These are phyloP conservation scores for Mixornis gularis DNA, from an alignment of 2,113 vertebrate genomes.

Conservation along the genomic window DNA sequence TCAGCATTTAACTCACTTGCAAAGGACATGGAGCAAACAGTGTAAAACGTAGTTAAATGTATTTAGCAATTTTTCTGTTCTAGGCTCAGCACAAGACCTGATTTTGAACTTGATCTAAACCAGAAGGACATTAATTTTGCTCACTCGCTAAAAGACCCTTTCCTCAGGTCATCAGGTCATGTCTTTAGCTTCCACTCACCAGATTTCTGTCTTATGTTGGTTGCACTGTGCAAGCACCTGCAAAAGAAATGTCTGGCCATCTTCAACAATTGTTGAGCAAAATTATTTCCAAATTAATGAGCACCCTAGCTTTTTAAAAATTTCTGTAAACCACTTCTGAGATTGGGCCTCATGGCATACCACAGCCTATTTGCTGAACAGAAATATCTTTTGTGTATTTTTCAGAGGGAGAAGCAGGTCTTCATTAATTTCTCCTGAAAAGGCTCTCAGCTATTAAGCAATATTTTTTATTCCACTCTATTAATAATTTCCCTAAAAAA, in stretches of 20 bases:
- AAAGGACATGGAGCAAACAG: rapidly evolving
- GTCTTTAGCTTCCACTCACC: background rate
- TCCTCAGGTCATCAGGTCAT: background rate
- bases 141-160: background rate
- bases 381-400: background rate
- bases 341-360: background rate
- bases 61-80: background rate
- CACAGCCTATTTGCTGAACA: background rate
- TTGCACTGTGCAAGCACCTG: background rate
- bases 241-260: background rate
- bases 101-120: background rate
- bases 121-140: background rate
- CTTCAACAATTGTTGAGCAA: background rate
- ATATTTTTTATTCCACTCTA: background rate
- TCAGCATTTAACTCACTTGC: background rate
- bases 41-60: background rate
- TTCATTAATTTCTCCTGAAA: background rate
- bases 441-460: background rate
- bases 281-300: background rate
- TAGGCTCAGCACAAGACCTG: background rate
- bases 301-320: background rate
- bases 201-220: background rate
- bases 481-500: background rate
- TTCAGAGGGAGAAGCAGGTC: background rate
- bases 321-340: background rate